Base-by-base conservation (phyloP, 2,888 invertebrate species). In the Pollenia angustigena region DNA sequence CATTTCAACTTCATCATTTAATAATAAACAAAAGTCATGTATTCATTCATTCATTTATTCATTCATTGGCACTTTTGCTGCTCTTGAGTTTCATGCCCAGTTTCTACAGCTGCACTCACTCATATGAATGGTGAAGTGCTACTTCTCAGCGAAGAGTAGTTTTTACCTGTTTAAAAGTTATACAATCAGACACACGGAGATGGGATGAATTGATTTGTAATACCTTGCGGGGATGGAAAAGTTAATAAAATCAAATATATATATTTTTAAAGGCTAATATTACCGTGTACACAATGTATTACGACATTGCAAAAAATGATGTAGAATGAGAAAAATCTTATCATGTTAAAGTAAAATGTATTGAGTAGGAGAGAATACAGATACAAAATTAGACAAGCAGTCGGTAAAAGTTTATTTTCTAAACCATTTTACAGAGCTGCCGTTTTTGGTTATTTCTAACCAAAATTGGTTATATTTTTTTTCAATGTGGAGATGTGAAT, bases 41-140 rank as follows among this genome's bases (percentile, higher is more conserved):
- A 64, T 42, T 48, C 32, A 60, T 32, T 52, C 18, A 18, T 18
- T 18, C n/a, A 18, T 11, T 18, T n/a, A 42, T 42, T 64, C 54
- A 75, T 80, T 81, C 74, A 80, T 75, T 86, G 79, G 69, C 79
- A 86, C 82, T 79, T 75, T 42, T 66, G 18, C 44, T 68, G 60
- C 46, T 78, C 81, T 81, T 68, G 58, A 85, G 72, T 68, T 32
- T 68, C 68, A 32, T 48, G 52, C 32, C 68, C 60, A 60, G 40
- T 56, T 75, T 72, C 60, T 32, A 66, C 42, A 46, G 42, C 12
- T 23, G 46, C 60, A 18, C 3, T 46, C 60, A 18, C 3, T 46
- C 18, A 11, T 64, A 60, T 54, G 64, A 75, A 75, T 80, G 75
- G 80, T 86, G 64, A 82, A 80, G 85, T 80, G 82, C 74, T 85